Percentiles rank a stretch among this genome's conserved stretches.
Conservation (phyloP, 2,113 vertebrate species). For the Syngnathus floridae region DNA sequence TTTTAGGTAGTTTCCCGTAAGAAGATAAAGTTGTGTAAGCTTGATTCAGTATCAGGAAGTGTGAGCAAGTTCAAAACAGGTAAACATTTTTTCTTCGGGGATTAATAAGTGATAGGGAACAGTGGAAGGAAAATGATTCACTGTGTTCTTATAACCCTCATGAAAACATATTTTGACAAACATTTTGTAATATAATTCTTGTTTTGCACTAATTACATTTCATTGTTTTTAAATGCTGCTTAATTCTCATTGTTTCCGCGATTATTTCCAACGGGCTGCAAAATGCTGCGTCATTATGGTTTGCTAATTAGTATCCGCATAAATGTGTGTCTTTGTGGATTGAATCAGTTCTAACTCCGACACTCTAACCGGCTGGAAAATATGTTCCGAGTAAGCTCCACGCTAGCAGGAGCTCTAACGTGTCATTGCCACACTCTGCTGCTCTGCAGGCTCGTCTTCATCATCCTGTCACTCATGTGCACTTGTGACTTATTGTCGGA, state of each 20-base stretch:
- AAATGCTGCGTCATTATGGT: not conserved
- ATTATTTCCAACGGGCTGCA: not conserved
- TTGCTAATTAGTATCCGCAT: not conserved
- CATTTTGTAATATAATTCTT: not conserved
- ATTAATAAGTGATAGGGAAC: conserved; percentile 36
- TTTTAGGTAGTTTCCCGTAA: conserved; percentile 18
- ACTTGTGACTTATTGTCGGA: conserved; percentile 35
- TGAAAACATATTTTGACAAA: not conserved
- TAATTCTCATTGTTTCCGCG: not conserved
- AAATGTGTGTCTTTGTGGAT: not conserved
- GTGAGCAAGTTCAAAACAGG: conserved; percentile 12
- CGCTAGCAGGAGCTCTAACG: not conserved
- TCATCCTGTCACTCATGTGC: conserved; percentile 13
- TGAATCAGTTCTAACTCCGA: not conserved
- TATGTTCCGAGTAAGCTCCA: not conserved
- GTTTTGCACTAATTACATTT: not conserved
- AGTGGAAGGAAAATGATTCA: not conserved
- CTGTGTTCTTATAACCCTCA: not conserved
- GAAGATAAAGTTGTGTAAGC: conserved; percentile 6
- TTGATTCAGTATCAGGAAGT: conserved; percentile 10
- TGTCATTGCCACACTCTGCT: not conserved
- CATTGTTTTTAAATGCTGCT: not conserved
- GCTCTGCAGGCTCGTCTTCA: too few species aligned
- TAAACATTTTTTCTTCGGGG: not conserved
- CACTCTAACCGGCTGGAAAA: not conserved